These are phyloP conservation scores for Cosmorhoe ocellata DNA, from an alignment of 2,888 invertebrate genomes.

Conservation along the genomic window DNA sequence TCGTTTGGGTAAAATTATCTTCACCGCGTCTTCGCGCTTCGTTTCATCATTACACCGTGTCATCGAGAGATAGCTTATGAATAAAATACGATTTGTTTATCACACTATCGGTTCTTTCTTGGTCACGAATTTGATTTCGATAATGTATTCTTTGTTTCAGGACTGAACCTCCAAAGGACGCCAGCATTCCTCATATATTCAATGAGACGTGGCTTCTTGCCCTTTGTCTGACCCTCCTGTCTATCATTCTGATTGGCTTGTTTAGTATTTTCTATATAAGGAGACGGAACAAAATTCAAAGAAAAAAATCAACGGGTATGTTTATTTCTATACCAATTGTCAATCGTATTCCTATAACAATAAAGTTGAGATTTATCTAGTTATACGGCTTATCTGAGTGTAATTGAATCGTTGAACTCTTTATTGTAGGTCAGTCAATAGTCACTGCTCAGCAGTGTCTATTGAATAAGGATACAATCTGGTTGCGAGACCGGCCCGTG, in stretches of 20 bases:
- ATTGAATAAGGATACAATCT: conserved; percentile 79
- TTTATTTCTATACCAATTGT: background rate
- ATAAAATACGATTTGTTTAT: no score
- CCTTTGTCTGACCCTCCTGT: conserved; percentile 67
- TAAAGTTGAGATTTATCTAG: background rate
- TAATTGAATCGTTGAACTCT: conserved; percentile 62
- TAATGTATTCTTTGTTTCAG: conserved; percentile 41
- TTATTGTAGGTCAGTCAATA: conserved; percentile 76
- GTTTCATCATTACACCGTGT: no score
- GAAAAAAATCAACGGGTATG: conserved; percentile 74
- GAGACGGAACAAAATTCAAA: conserved; percentile 66
- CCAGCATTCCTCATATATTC: conserved; percentile 68
- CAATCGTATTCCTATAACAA: conserved; percentile 2
- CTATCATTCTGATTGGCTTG: conserved; percentile 67
- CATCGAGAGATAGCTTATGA: no score
- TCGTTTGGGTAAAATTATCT: background rate
- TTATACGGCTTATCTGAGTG: conserved; percentile 17
- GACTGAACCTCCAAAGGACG: conserved; percentile 74
- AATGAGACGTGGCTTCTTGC: conserved; percentile 76
- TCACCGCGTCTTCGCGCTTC: no score
- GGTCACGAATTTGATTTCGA: background rate
- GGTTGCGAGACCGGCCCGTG: conserved; percentile 73
- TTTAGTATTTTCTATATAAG: conserved; percentile 73
- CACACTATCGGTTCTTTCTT: no score
- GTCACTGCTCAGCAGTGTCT: conserved; percentile 77